Conservation (phyloP, 2,797 vertebrate species). For the Phrynocephalus guinanensis region DNA sequence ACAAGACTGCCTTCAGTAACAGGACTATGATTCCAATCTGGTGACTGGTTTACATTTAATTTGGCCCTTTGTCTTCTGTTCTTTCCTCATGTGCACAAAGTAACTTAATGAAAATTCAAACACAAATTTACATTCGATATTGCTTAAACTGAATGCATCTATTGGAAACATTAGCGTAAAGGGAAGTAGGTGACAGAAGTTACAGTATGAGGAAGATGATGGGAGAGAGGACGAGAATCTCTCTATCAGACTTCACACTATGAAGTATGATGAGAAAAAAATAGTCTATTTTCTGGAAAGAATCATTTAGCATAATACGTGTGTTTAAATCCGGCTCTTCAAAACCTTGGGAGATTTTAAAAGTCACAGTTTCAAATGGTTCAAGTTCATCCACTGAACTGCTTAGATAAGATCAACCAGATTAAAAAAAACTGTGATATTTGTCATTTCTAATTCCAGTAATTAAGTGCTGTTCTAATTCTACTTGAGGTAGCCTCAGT, state of each 20-base stretch:
- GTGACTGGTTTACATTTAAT: no score
- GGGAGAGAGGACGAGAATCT: background rate
- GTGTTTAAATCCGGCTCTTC: conserved; percentile 32
- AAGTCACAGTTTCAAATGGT: conserved; percentile 76
- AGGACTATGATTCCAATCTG: no score
- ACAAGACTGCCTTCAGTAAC: no score
- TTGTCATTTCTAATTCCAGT: conserved; percentile 81
- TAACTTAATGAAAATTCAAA: no score
- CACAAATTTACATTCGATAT: background rate
- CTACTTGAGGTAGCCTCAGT: conserved; percentile 77
- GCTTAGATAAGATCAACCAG: conserved; percentile 75
- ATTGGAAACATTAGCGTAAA: background rate
- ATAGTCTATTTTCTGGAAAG: conserved; percentile 44
- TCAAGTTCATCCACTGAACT: conserved; percentile 76
- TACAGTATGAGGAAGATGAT: background rate
- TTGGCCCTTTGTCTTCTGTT: no score
- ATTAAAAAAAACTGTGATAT: conserved; percentile 77
- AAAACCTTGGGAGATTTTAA: conserved; percentile 72
- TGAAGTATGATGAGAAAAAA: background rate
- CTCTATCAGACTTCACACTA: background rate
- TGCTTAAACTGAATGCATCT: background rate
- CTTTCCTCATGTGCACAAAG: no score
- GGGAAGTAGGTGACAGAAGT: conserved; percentile 14
- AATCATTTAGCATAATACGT: conserved; percentile 48
- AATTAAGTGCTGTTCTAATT: conserved; percentile 80